Conservation (phyloP, 2,888 invertebrate species). For the Orthosia incerta region DNA sequence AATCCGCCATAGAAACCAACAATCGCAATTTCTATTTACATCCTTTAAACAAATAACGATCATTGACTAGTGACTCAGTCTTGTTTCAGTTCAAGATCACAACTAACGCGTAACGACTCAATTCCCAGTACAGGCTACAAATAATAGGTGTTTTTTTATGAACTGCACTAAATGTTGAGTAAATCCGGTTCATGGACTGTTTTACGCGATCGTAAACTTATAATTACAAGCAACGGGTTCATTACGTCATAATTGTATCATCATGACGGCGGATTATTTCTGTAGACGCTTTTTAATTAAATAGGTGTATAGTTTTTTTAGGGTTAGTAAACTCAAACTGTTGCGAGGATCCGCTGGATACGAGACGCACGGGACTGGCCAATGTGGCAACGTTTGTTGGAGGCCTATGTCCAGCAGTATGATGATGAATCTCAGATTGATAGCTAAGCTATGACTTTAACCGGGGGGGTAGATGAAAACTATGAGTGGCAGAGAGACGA, state of each 20-base stretch:
- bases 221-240: conserved; percentile 46
- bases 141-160: conserved; percentile 48
- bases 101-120: conserved; percentile 32
- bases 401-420: too few species aligned
- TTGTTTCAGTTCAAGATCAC: conserved; percentile 19
- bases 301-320: conserved; percentile 10
- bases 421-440: too few species aligned
- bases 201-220: conserved; percentile 56
- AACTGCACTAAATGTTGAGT: conserved; percentile 46
- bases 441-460: background rate
- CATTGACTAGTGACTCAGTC: background rate
- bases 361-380: too few species aligned
- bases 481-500: too few species aligned
- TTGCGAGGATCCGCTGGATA: too few species aligned
- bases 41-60: conserved; percentile 17
- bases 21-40: conserved; percentile 14
- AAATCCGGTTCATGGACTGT: conserved; percentile 36
- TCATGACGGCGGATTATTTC: conserved; percentile 13
- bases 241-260: conserved; percentile 54
- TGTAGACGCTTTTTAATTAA: conserved; percentile 15
- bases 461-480: too few species aligned
- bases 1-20: background rate
- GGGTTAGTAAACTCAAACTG: background rate
- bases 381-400: too few species aligned
- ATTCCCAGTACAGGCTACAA: conserved; percentile 41